A percentile compares a stretch with the other conserved stretches of the same genome.
phyloP scores from a whole-genome alignment of 2,888 invertebrate genomes.

The Volucella zonaria region DNA sequence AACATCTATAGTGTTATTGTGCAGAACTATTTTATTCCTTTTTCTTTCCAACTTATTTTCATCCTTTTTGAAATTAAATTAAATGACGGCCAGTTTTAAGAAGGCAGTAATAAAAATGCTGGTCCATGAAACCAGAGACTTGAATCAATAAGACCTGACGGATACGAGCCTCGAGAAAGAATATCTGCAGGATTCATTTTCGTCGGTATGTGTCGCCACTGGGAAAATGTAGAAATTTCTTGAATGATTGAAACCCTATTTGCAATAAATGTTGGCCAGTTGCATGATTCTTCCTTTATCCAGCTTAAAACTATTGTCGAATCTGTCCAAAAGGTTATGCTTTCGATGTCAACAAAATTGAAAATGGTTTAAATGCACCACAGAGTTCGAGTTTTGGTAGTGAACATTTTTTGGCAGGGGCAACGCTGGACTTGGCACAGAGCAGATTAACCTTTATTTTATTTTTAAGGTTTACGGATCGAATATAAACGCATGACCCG shows the following conservation, averaged over 20 bases:
- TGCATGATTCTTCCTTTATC: constrained; percentile 37
- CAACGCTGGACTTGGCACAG: constrained; percentile 45
- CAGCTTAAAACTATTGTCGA: constrained; percentile 46
- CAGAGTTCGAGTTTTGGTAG: constrained; percentile 51
- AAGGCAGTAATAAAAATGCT: constrained; percentile 32
- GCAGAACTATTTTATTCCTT: too few relatives aligned
- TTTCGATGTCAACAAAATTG: constrained; percentile 29
- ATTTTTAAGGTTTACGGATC: constrained; percentile 1
- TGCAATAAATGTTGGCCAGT: constrained; percentile 57
- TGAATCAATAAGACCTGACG: constrained; percentile 31
- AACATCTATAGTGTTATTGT: too few relatives aligned
- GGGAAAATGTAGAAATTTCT: constrained; percentile 37
- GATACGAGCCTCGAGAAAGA: constrained; percentile 46
- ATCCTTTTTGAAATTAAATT: too few relatives aligned
- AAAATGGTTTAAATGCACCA: constrained; percentile 44
- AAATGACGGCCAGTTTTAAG: constrained; percentile 42
- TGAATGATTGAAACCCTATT: constrained; percentile 48
- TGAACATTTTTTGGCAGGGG: constrained; percentile 35
- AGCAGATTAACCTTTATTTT: constrained; percentile 36
- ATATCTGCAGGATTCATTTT: constrained; percentile 54
- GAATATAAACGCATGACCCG: too few relatives aligned
- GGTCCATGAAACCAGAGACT: constrained; percentile 62
- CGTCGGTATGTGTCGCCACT: constrained; percentile 55
- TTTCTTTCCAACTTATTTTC: too few relatives aligned
- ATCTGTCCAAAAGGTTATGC: constrained; percentile 44